Base-by-base conservation (phyloP, 2,888 invertebrate genomes). In the Leptinotarsa haldemani region DNA sequence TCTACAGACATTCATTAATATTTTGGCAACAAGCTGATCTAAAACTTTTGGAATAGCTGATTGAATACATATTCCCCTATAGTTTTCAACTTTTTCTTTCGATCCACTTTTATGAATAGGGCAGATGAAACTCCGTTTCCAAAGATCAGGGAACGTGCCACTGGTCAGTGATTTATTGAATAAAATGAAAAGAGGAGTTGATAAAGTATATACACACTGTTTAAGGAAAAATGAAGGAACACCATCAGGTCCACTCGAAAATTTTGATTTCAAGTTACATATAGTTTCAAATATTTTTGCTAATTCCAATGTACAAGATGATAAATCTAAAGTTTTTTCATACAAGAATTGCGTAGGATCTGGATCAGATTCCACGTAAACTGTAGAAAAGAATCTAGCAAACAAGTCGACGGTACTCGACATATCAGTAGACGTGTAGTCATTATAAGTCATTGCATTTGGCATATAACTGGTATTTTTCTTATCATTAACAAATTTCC, bases 291-390 rank as follows among this genome's bases (percentile, higher is more conserved):
- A 56, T 56, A 56, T 56, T 7, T 56, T 56, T 56, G 56, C 7
- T 56, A 56, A 56, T 56, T 56, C 56, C 56, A 56, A 56, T 56
- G 53, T n/a, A n/a, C n/a, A n/a, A n/a, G n/a, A n/a, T n/a, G n/a
- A n/a, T n/a, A n/a, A n/a, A n/a, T n/a, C n/a, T n/a, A n/a, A n/a
- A n/a, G n/a, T n/a, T n/a, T n/a, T n/a, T n/a, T n/a, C n/a, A n/a
- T n/a, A n/a, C n/a, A n/a, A n/a, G n/a, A n/a, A n/a, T n/a, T n/a
- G n/a, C 13, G 53, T n/a, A 53, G 53, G 16, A 53, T 53, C n/a
- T 18, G 53, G 53, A 53, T 53, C 53, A n/a, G 53, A 53, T 53
- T 53, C 53, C n/a, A 53, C 53, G n/a, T 53, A 53, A 18, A 18
- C 53, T 53, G 53, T 53, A 53, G 53, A 53, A 18, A 53, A 53